Evolutionary conservation across 1,140 invertebrate species (phyloP), one percentile per base, ranked within the genome.

Genomic region (Scaptomyza graminum): DNA sequence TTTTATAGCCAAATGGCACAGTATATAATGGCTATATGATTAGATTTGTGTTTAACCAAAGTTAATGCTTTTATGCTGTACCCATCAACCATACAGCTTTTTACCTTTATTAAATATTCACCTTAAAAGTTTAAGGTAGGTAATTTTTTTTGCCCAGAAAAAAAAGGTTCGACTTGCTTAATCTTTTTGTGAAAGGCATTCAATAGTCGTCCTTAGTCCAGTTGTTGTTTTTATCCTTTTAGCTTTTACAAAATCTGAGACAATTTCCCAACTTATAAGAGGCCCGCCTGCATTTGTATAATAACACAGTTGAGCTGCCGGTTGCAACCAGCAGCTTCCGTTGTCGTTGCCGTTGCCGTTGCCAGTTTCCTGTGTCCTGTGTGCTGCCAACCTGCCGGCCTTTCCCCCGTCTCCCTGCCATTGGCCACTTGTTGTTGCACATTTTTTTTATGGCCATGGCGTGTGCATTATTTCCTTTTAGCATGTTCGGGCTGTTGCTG

Each of bases 381-480:
- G 55, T 46, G 18, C 55, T 57, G 55, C 41, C 55, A 46, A 9
- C 16, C 37, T 13, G 22, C 12, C 41, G 7, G 31, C 8, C 31
- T 28, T 0, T 28, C 5, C 28, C 5, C 31, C 1, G 7, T 34
- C 22, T 15, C 25, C 34, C 37, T 44, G 41, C 82, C 72, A 44
- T 18, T 75, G 71, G 82, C 82, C 82, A 87, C 82, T 87, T 87
- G 82, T 87, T 87, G 82, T 87, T 79, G 80, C 75, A 55, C 47
- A 44, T 44, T 59, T 68, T 74, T 74, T 76, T 84, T 67, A 49
- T 60, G 37, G 44, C 52, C 44, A 43, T 69, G 73, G 82, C 83
- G 61, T 88, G 76, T 87, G 83, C 75, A 82, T 80, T 87, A 82
- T 87, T 87, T 87, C 83, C 82, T 88, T 79, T 87, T 79, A 76